Evolutionary conservation across 2,888 invertebrate species (phyloP), one percentile per base, ranked within the genome.

Genomic region (Perdita meconis): DNA sequence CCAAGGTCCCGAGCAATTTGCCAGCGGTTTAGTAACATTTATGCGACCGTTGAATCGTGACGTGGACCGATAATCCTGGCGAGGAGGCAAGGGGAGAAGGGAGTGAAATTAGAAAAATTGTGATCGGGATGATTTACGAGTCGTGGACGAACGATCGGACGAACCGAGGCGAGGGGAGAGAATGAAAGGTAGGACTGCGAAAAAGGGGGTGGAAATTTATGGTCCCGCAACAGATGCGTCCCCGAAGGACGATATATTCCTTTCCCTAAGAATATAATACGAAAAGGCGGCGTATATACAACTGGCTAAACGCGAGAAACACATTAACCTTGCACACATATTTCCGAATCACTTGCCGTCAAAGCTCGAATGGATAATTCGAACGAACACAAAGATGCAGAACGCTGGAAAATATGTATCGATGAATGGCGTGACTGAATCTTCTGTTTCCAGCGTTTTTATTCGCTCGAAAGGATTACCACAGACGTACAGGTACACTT

Each of bases 201-300:
- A 47, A 61, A 64, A 78, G 72, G 80, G 76, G 70, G 67, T 73
- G 78, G 76, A 80, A 84, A 85, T 86, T 83, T 86, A 86, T 87
- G 75, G 78, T 68, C 59, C 80, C 77, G 79, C 80, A 77, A 87
- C 80, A 86, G 82, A 87, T 87, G 84, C 87, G 84, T 87, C 81
- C 82, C 80, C 75, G 47, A 81, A 85, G 80, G 78, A 85, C 86
- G 85, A 86, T 87, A 86, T 84, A 81, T 81, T 78, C 70, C 78
- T 81, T 78, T 80, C 57, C 74, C 70, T 73, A 74, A 81, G 80
- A 78, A 81, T 69, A 71, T 81, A 81, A 71, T 81, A 76, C 65
- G 55, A 40, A 44, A 73, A 72, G 72, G 63, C 51, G 56, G 70
- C 36, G 79, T 51, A 66, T 76, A 50, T 65, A 61, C 56, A 63